phyloP scores from a whole-genome alignment of 2,888 invertebrate genomes.

The Marronus borbonicus region DNA sequence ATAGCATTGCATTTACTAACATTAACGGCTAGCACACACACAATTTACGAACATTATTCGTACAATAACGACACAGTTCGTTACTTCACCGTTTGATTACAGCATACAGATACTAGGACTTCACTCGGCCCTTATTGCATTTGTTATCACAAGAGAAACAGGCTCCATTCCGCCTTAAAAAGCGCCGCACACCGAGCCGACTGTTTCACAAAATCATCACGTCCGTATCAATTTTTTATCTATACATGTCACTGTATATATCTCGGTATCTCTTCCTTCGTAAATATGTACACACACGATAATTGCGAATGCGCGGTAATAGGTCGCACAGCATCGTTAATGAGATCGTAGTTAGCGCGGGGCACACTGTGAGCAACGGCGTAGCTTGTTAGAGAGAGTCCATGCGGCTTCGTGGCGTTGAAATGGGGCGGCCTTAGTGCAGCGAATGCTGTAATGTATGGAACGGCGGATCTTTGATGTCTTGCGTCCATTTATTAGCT shows the following conservation, averaged over 20 bases:
- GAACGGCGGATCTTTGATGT: slow-evolving; percentile 66
- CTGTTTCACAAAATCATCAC: slow-evolving; percentile 34
- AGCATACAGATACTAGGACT: slow-evolving; percentile 57
- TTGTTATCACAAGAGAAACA: slow-evolving; percentile 64
- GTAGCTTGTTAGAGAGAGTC: background rate
- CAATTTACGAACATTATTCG: too few species aligned
- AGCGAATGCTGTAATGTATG: slow-evolving; percentile 64
- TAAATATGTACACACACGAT: slow-evolving; percentile 38
- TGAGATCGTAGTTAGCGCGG: slow-evolving; percentile 12
- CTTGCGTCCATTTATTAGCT: slow-evolving; percentile 70
- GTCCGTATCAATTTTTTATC: background rate
- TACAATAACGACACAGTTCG: too few species aligned
- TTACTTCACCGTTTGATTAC: background rate
- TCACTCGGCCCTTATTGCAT: slow-evolving; percentile 68
- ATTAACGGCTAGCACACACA: slow-evolving; percentile 6
- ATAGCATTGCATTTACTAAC: background rate
- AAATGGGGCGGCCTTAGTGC: slow-evolving; percentile 57
- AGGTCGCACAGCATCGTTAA: slow-evolving; percentile 29
- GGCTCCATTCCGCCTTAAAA: slow-evolving; percentile 49
- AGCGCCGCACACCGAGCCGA: slow-evolving; percentile 16
- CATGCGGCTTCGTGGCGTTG: background rate
- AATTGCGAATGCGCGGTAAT: slow-evolving; percentile 14
- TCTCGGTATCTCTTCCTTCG: background rate
- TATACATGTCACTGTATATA: background rate
- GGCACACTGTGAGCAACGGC: background rate